A percentile compares a stretch with the other conserved stretches of the same genome.
These are phyloP conservation scores for Lepus townsendii DNA, from an alignment of 2,797 vertebrate species.

Conservation along the genomic window DNA sequence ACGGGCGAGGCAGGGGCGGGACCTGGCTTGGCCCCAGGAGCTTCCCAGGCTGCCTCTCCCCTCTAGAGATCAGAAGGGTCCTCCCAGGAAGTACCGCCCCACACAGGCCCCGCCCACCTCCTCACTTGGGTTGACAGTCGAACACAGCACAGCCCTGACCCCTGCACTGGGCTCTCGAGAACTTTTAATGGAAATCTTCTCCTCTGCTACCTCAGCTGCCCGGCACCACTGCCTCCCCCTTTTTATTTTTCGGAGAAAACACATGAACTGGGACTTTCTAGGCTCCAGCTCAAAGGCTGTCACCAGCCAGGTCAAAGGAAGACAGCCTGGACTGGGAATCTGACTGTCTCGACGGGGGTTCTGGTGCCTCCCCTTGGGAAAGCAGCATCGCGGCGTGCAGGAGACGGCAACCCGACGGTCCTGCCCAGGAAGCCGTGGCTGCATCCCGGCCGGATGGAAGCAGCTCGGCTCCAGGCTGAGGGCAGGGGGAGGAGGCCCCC, in stretches of 20 bases:
- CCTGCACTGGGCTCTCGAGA: not conserved
- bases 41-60: not conserved
- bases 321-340: no score
- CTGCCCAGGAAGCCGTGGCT: not conserved
- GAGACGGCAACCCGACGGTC: rapidly evolving
- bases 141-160: rapidly evolving
- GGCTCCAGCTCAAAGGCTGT: rapidly evolving
- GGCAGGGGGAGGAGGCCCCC: rapidly evolving
- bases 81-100: not conserved
- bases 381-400: rapidly evolving
- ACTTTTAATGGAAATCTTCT: not conserved
- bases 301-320: not conserved
- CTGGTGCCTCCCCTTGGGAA: rapidly evolving
- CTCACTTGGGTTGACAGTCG: rapidly evolving
- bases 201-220: not conserved
- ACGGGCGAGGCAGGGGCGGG: not conserved
- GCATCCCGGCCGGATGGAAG: no score
- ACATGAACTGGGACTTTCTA: not conserved
- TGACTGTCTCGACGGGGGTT: no score
- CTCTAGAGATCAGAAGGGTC: rapidly evolving
- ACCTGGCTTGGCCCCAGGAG: rapidly evolving
- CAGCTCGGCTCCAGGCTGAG: not conserved
- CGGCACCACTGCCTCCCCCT: rapidly evolving
- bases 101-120: rapidly evolving
- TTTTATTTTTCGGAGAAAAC: not conserved